Base-by-base conservation (phyloP, 2,797 vertebrate genomes). In the Gallirallus australis region DNA sequence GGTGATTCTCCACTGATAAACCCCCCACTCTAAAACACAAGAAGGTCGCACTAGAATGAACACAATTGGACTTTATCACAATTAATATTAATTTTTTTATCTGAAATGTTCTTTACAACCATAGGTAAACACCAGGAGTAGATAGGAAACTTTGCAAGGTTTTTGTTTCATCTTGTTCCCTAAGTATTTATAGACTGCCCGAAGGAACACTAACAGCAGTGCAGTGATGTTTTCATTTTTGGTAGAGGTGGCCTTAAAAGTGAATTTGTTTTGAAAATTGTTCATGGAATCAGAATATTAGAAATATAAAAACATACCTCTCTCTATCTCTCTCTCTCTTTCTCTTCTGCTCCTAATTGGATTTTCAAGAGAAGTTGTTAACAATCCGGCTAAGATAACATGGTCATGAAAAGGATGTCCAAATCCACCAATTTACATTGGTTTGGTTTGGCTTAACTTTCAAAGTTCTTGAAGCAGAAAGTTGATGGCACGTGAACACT, bases 341-440 rank as follows among this genome's bases (percentile, higher is more conserved):
- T 64, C 94, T 94, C 89, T 91, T 96, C 83, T 93, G 84, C 65
- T 69, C 95, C 97, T 98, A 98, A 98, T 97, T 98, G 97, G 95
- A 98, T 99, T 98, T 98, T 98, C 98, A 98, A 99, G 98, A 98
- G 98, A 99, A 99, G 98, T 98, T 96, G 97, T 97, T 98, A 98
- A 97, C 96, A 97, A 98, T 98, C 98, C 98, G 98, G 96, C 97
- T 97, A 97, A 97, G 98, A 99, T 98, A 98, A 99, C 98, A 98
- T 98, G 99, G 98, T 98, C 97, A 93, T 97, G 98, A 98, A 98
- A 99, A 99, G 98, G 98, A 98, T 98, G 98, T 98, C 98, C 98
- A 98, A 98, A 98, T 98, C 98, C 98, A 98, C 98, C 98, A 98
- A 98, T 98, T 98, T 98, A 98, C 97, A 98, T 98, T 98, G 98